Percentiles rank a stretch among this genome's conserved stretches.
Evolutionary conservation across 2,113 vertebrate species (phyloP).

Genomic region (Rafetus swinhoei): DNA sequence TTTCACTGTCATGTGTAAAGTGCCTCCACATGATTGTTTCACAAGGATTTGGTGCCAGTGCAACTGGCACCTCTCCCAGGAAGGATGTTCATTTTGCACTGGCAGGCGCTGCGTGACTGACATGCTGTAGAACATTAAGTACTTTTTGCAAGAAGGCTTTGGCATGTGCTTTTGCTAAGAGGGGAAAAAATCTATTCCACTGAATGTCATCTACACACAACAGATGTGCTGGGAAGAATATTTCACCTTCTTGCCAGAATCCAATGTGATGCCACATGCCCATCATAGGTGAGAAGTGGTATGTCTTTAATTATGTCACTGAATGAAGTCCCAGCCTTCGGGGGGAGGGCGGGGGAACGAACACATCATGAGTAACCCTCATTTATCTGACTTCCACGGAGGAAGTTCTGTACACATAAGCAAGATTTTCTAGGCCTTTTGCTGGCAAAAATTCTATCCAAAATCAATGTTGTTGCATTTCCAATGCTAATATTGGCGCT

Average conservation of each 20-base stretch:
- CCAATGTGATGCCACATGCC: neutral
- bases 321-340: neutral
- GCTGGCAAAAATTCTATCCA: neutral
- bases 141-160: neutral
- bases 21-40: neutral
- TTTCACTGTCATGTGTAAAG: neutral
- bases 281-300: neutral
- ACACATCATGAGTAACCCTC: neutral
- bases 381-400: neutral
- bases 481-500: neutral
- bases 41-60: neutral
- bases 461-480: neutral
- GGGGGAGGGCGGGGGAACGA: too few relatives aligned
- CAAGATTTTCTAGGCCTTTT: neutral
- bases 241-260: neutral
- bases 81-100: neutral
- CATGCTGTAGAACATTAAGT: neutral
- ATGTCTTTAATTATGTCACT: neutral
- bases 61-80: neutral
- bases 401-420: neutral
- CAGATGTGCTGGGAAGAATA: neutral
- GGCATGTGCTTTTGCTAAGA: neutral
- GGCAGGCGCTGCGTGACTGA: neutral
- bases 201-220: neutral
- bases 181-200: neutral